These are phyloP conservation scores for Somateria mollissima DNA, from an alignment of 2,797 vertebrate species.

Conservation along the genomic window DNA sequence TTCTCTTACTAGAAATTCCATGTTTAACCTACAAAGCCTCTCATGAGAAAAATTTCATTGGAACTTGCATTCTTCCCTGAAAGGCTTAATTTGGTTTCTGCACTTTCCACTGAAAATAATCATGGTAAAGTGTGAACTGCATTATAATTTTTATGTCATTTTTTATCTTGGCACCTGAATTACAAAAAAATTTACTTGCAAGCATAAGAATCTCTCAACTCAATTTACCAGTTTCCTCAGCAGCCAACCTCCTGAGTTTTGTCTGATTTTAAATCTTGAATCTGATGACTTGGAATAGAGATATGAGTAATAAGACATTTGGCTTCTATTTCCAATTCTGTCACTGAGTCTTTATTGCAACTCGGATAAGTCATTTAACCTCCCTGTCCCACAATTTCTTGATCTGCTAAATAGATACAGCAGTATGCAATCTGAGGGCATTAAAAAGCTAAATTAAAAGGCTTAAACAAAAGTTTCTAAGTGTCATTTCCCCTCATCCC, in stretches of 20 bases:
- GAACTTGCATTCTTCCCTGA: background rate
- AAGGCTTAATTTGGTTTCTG: background rate
- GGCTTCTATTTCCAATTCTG: conserved; percentile 30
- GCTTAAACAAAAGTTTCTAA: conserved; percentile 37
- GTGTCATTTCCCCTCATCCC: background rate
- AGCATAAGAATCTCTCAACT: background rate
- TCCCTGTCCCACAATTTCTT: background rate
- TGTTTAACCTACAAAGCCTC: conserved; percentile 15
- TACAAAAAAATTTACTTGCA: conserved; percentile 4
- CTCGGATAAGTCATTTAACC: conserved; percentile 2
- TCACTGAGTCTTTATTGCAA: background rate
- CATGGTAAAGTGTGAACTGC: background rate
- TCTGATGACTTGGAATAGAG: background rate
- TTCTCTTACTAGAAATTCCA: conserved; percentile 33
- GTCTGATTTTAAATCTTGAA: background rate
- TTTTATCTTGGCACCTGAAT: conserved; percentile 42
- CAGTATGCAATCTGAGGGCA: background rate
- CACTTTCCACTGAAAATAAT: conserved; percentile 49
- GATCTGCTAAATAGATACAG: conserved; percentile 25
- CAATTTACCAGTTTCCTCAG: background rate
- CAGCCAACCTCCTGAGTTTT: conserved; percentile 17
- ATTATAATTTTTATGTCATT: conserved; percentile 20
- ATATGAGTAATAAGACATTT: conserved; percentile 12
- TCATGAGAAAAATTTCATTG: background rate
- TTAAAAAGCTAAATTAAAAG: conserved; percentile 41